These are phyloP conservation scores for Lutra lutra DNA, from an alignment of 2,797 vertebrate species.

Conservation along the genomic window DNA sequence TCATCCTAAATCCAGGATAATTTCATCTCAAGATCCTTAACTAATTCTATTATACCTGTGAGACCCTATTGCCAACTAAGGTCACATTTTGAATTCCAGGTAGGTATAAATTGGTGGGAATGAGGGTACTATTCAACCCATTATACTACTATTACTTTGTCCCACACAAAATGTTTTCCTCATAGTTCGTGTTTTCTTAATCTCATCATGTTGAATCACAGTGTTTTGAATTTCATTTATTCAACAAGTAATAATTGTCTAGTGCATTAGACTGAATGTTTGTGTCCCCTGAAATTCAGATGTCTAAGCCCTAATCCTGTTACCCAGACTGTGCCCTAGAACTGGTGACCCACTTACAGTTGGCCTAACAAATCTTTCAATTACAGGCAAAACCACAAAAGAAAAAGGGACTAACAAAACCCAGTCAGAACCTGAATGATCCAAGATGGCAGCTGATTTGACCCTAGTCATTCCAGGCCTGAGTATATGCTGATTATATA, in stretches of 20 bases:
- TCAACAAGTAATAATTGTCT: background rate
- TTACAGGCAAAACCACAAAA: background rate
- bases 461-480: background rate
- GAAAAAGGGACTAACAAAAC: background rate
- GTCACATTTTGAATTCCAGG: background rate
- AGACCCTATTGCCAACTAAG: background rate
- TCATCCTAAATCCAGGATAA: background rate
- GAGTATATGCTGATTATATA: background rate
- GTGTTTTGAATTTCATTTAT: background rate
- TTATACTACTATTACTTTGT: background rate
- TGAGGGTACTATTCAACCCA: background rate
- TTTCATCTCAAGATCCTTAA: background rate
- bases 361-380: background rate
- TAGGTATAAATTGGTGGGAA: background rate
- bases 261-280: background rate
- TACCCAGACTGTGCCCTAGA: background rate
- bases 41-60: background rate
- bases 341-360: background rate
- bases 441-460: background rate
- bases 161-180: background rate
- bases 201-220: background rate
- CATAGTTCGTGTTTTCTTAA: background rate
- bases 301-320: background rate
- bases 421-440: background rate
- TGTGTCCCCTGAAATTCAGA: background rate